Percentiles rank a stretch among this genome's conserved stretches.
phyloP scores from a whole-genome alignment of 1,140 invertebrate genomes.

The Dysdera silvatica region DNA sequence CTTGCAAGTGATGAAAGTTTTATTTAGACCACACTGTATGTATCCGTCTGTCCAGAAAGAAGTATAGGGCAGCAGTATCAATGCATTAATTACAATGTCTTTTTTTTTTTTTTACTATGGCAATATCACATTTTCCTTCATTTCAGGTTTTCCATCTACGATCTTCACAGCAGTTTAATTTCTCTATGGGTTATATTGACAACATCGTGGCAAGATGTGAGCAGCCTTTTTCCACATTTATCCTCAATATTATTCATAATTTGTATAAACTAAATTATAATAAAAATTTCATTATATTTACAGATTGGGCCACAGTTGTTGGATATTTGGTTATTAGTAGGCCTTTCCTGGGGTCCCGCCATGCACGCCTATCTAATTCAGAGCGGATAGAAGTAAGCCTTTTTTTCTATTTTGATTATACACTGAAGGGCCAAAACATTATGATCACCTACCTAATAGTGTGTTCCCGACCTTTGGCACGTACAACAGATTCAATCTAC shows the following conservation, averaged over 20 bases:
- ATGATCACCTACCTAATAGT: too few species aligned
- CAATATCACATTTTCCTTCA: neutral
- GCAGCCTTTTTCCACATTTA: conserved; percentile 35
- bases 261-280: conserved; percentile 4
- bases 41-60: neutral
- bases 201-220: conserved; percentile 95
- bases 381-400: conserved; percentile 58
- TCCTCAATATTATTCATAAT: conserved; percentile 1
- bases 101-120: neutral
- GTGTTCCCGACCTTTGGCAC: too few species aligned
- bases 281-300: conserved; percentile 37
- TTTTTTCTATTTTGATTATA: too few species aligned
- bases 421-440: too few species aligned
- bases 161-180: conserved; percentile 82
- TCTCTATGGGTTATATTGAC: conserved; percentile 87
- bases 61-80: neutral
- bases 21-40: neutral
- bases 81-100: neutral
- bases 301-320: conserved; percentile 86
- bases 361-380: conserved; percentile 53
- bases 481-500: too few species aligned
- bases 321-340: conserved; percentile 91
- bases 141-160: conserved; percentile 64
- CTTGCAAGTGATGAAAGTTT: too few species aligned
- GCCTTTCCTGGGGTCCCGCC: conserved; percentile 66